Conservation (phyloP, 2,888 invertebrate genomes). For the Meghimatium bilineatum region DNA sequence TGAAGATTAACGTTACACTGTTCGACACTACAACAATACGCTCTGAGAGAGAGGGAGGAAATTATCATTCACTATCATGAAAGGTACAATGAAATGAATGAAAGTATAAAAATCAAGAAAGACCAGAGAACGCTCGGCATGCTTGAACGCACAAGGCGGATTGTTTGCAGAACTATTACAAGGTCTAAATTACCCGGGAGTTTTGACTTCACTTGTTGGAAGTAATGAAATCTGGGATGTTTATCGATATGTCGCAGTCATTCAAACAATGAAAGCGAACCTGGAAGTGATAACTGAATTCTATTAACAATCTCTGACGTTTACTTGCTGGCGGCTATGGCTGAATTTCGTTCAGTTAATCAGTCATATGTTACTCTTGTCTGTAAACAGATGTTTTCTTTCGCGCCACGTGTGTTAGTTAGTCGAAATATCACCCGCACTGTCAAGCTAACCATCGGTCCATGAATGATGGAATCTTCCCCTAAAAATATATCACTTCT, state of each 20-base stretch:
- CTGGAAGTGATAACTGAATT: background rate
- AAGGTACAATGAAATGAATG: background rate
- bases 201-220: slow-evolving; percentile 13
- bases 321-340: background rate
- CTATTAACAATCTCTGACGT: slow-evolving; percentile 11
- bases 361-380: background rate
- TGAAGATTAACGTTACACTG: slow-evolving; percentile 12
- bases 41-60: background rate
- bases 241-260: slow-evolving; percentile 19
- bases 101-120: slow-evolving; percentile 9
- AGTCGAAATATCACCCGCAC: too few species aligned
- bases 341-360: background rate
- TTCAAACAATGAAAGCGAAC: slow-evolving; percentile 7
- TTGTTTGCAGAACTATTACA: slow-evolving; percentile 17
- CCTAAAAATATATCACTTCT: too few species aligned
- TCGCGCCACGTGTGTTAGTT: background rate
- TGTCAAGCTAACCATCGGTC: too few species aligned
- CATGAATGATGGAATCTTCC: too few species aligned
- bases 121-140: slow-evolving; percentile 3
- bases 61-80: background rate
- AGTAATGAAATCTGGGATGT: slow-evolving; percentile 26
- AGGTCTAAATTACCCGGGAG: slow-evolving; percentile 10
- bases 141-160: slow-evolving; percentile 7
- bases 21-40: slow-evolving; percentile 12
- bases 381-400: background rate